Base-by-base conservation (phyloP, 2,888 invertebrate species). In the Arctia plantaginis region DNA sequence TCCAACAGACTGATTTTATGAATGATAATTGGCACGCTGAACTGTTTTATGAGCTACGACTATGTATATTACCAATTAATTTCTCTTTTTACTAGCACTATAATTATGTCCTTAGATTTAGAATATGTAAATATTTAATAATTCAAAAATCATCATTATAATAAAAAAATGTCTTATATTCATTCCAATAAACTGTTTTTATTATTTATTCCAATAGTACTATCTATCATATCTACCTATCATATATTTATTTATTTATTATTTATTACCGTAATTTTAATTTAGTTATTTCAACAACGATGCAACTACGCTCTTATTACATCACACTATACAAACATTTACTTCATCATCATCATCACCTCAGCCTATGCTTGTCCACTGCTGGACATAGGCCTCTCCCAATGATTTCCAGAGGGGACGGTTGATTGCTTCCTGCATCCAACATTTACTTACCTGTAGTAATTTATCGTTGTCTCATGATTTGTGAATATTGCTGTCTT, bases 1-100 rank as follows among this genome's bases (percentile, higher is more conserved):
- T 66, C 66, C 30, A 59, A 55, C 59, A 13, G 66, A 72, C 18
- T 39, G 72, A 30, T 8, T 30, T 30, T 62, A 10, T 62, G 59
- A 18, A 72, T 72, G 72, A 72, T 67, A 72, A 67, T 72, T 59
- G 44, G 39, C 41, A 67, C 72, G 59, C 41, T 72, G 41, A 74
- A n/a, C 74, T 67, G 23, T 66, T 72, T 67, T 67, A 72, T 67
- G 51, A 79, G 47, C 39, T 51, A 47, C 55, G 41, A 47, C 51
- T 55, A 55, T 67, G 30, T 1, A 62, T 27, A 55, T 67, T 23
- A 39, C 44, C 18, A 15, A 30, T 62, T 8, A 30, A 30, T 30
- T 62, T 15, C 30, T 62, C 18, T 62, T 30, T 2, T 30, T 15
- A 18, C 3, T 18, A 62, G 62, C 3, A 62, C 18, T 30, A 18